Conservation (phyloP, 2,113 vertebrate species). For the Cyprinodon brontotheroides region DNA sequence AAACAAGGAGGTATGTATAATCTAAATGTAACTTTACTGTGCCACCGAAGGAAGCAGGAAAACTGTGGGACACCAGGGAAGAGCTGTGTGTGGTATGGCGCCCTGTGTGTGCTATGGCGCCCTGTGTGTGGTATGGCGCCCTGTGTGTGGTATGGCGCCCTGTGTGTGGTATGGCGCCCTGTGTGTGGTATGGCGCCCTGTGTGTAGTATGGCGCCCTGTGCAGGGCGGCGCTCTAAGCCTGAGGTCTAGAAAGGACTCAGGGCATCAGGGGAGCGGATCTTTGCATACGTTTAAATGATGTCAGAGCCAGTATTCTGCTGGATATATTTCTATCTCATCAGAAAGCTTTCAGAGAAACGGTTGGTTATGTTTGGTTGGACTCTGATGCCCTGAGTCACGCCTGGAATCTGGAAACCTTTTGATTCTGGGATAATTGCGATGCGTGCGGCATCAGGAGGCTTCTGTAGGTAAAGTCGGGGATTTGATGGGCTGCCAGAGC, state of each 20-base stretch:
- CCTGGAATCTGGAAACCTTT: slow-evolving; percentile 44
- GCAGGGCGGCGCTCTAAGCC: slow-evolving; percentile 5
- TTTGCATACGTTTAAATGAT: slow-evolving; percentile 6
- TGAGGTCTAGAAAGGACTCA: slow-evolving; percentile 51
- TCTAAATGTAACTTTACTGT: slow-evolving; percentile 63
- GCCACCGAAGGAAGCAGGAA: slow-evolving; percentile 18
- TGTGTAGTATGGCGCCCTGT: slow-evolving; percentile 2
- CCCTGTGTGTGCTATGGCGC: slow-evolving; percentile 5
- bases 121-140: not conserved
- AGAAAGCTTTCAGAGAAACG: not conserved
- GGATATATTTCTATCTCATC: slow-evolving; percentile 3
- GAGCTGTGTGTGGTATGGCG: slow-evolving; percentile 6
- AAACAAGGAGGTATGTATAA: slow-evolving; percentile 99
- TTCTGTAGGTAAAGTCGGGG: slow-evolving; percentile 24
- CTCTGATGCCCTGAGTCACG: slow-evolving; percentile 28
- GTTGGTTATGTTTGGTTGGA: not conserved
- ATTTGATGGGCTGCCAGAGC: slow-evolving; percentile 62
- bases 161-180: slow-evolving; percentile 1
- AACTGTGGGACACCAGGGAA: not conserved
- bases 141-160: no score
- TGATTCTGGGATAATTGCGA: not conserved
- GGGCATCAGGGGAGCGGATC: slow-evolving; percentile 3
- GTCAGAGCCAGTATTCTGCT: slow-evolving; percentile 12
- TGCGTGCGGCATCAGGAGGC: slow-evolving; percentile 4
- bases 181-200: not conserved